A percentile compares a stretch with the other conserved stretches of the same genome.
Evolutionary conservation across 2,888 invertebrate genomes (phyloP).

Genomic region (Zygogramma bicolorata): DNA sequence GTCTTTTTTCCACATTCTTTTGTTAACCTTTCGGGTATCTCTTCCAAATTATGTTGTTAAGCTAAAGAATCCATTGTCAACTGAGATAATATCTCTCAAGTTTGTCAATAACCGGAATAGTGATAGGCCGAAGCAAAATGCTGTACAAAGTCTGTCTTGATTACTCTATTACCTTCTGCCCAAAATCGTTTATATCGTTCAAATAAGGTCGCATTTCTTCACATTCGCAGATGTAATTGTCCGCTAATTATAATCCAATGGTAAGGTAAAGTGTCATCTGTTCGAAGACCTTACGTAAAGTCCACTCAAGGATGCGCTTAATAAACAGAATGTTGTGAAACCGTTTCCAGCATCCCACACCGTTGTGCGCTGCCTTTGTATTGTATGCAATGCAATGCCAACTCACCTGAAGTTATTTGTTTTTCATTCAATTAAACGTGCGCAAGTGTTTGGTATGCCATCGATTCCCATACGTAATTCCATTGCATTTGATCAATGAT

Average conservation of each 20-base stretch:
- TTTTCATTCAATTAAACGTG: neutral
- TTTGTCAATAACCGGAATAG: no score
- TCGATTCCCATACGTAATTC: neutral
- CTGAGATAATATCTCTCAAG: no score
- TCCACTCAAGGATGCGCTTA: conserved; percentile 35
- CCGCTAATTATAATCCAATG: conserved; percentile 8
- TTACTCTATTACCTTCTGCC: neutral
- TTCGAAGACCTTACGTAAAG: conserved; percentile 40
- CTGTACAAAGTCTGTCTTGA: no score
- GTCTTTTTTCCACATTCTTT: no score
- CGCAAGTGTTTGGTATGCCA: neutral
- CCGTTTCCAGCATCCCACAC: neutral
- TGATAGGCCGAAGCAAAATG: no score
- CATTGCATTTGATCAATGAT: neutral
- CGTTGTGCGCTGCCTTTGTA: neutral
- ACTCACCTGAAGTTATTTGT: neutral
- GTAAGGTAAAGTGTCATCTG: conserved; percentile 31
- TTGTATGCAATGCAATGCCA: neutral
- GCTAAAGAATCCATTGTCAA: no score
- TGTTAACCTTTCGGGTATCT: no score
- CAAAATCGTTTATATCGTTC: neutral
- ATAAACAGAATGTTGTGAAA: conserved; percentile 4
- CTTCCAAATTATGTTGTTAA: no score
- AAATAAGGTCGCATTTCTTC: neutral
- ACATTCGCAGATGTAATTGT: neutral